Evolutionary conservation across 2,797 vertebrate genomes (phyloP).

Genomic region (Esox masquinongy): DNA sequence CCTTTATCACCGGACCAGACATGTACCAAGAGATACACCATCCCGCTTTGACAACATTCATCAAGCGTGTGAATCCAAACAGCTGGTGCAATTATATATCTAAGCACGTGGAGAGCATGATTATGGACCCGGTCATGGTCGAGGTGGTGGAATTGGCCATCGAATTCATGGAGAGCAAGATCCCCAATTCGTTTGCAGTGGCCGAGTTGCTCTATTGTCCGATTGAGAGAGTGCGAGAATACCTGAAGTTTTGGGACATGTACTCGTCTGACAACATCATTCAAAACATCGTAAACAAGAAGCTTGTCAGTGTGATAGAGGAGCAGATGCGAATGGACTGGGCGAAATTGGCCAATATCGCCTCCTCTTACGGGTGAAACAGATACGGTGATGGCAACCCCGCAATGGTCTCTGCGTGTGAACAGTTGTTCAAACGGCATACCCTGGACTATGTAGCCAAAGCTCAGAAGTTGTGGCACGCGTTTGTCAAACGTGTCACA

Average conservation of each 20-base stretch:
- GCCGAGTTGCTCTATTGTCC: slow-evolving; percentile 13
- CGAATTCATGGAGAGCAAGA: slow-evolving; percentile 6
- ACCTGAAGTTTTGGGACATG: not conserved
- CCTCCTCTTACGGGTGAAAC: not conserved
- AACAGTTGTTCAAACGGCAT: not conserved
- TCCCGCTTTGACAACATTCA: not conserved
- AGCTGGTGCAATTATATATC: slow-evolving; percentile 12
- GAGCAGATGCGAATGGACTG: not conserved
- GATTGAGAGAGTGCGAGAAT: not conserved
- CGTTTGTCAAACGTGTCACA: not conserved
- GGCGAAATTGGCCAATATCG: not conserved
- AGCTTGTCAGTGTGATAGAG: not conserved
- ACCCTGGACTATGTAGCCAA: not conserved
- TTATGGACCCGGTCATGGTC: not conserved
- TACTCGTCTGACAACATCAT: not conserved
- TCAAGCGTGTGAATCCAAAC: slow-evolving; percentile 14
- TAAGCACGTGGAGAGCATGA: slow-evolving; percentile 5
- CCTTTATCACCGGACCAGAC: not conserved
- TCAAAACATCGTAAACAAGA: not conserved
- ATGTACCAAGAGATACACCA: slow-evolving; percentile 13
- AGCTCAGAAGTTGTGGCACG: slow-evolving; percentile 3
- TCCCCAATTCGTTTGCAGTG: slow-evolving; percentile 7
- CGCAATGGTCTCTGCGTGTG: not conserved
- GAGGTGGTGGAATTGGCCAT: slow-evolving; percentile 3
- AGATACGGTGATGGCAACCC: not conserved